Conservation (phyloP, 2,113 vertebrate genomes). For the Pundamilia nyererei region DNA sequence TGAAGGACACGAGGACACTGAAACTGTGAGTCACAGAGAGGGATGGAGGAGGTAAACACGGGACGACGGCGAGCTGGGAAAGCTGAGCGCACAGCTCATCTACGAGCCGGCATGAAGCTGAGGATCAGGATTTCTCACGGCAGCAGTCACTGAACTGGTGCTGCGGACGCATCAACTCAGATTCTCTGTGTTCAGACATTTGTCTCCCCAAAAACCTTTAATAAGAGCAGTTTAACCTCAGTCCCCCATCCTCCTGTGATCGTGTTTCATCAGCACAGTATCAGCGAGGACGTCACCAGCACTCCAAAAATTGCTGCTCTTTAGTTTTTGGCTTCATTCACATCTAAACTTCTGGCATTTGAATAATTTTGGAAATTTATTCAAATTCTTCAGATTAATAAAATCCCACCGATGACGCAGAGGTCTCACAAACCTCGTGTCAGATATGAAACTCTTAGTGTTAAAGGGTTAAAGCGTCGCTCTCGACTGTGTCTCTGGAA, state of each 20-base stretch:
- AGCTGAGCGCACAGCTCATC: background rate
- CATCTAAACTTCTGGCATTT: background rate
- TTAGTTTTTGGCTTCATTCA: background rate
- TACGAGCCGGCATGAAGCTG: no score
- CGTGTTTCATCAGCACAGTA: background rate
- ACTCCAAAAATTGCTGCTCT: background rate
- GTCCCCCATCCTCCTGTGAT: background rate
- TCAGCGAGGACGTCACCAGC: background rate
- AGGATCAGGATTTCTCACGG: background rate
- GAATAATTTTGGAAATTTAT: background rate
- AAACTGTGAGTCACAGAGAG: background rate
- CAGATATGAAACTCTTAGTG: background rate
- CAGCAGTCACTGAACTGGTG: background rate
- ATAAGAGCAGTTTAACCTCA: background rate
- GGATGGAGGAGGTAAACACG: background rate
- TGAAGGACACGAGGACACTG: conserved; percentile 51
- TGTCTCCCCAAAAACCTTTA: background rate
- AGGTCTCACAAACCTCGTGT: background rate
- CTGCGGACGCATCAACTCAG: accelerated
- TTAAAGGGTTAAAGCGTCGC: accelerated
- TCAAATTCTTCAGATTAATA: background rate
- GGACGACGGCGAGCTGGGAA: background rate
- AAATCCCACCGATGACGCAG: background rate
- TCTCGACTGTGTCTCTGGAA: background rate
- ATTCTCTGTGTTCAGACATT: background rate